A percentile compares a stretch with the other conserved stretches of the same genome.
Conservation (phyloP, 2,113 vertebrate species). For the Ranitomeya imitator region DNA sequence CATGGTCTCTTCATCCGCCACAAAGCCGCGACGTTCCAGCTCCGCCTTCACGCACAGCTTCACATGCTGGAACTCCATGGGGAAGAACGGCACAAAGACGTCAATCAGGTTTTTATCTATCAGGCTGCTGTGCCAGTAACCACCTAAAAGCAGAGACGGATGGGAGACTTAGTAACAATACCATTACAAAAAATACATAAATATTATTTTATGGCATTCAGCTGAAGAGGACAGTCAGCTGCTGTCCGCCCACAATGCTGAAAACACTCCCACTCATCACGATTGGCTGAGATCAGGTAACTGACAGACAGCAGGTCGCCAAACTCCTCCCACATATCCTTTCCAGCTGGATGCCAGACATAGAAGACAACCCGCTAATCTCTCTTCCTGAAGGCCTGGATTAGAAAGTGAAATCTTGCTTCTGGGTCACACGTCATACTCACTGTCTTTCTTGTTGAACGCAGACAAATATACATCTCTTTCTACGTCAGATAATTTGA, state of each 20-base stretch:
- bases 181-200: too few species aligned
- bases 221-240: too few species aligned
- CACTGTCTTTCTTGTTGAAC: constrained; percentile 93
- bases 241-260: too few species aligned
- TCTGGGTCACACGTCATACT: constrained; percentile 62
- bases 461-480: constrained; percentile 75
- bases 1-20: constrained; percentile 69
- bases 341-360: too few species aligned
- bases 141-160: constrained; percentile 72
- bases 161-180: neutral
- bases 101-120: constrained; percentile 94
- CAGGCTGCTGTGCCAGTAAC: constrained; percentile 90
- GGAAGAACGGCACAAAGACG: constrained; percentile 91
- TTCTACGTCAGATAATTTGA: constrained; percentile 83
- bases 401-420: neutral
- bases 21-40: constrained; percentile 68
- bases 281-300: neutral
- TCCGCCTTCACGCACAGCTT: constrained; percentile 84
- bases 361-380: too few species aligned
- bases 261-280: neutral
- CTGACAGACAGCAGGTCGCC: neutral
- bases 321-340: neutral
- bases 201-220: too few species aligned
- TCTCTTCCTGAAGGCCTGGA: too few species aligned
- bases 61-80: constrained; percentile 88